phyloP scores from a whole-genome alignment of 1,140 invertebrate genomes.

The Drosophila teissieri region DNA sequence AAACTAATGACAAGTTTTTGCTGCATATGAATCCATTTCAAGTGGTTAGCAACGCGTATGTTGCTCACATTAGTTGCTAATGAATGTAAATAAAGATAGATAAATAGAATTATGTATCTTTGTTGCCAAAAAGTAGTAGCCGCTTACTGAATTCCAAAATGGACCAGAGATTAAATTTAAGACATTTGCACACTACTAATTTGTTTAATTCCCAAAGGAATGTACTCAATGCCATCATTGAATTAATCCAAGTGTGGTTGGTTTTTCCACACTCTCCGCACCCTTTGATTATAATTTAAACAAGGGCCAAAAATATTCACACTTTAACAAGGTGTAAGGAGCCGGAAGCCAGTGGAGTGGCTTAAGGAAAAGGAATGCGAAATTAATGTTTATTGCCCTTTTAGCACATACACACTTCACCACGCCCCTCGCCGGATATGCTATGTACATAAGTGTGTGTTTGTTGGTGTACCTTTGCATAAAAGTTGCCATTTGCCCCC shows the following conservation, averaged over 20 bases:
- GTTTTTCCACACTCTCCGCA: not conserved
- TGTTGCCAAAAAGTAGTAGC: not conserved
- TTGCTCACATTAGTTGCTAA: not conserved
- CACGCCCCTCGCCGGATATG: conserved; percentile 27
- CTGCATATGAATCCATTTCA: conserved; percentile 9
- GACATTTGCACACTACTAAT: not conserved
- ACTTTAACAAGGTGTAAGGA: conserved; percentile 37
- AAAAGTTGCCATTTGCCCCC: conserved; percentile 70
- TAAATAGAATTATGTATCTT: conserved; percentile 17
- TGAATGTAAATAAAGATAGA: conserved; percentile 18
- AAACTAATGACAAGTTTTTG: conserved; percentile 10
- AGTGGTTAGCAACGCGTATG: conserved; percentile 23
- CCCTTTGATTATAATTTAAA: conserved; percentile 57
- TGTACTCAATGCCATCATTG: no score
- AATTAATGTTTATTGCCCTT: conserved; percentile 82
- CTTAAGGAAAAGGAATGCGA: conserved; percentile 52
- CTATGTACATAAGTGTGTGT: not conserved
- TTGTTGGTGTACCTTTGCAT: conserved; percentile 72
- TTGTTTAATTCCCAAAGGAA: not conserved
- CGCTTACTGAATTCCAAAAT: conserved; percentile 1
- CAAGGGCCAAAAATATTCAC: conserved; percentile 44
- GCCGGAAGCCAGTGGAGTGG: conserved; percentile 18
- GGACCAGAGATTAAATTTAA: not conserved
- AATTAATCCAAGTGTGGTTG: no score
- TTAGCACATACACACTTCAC: conserved; percentile 78